phyloP scores from a whole-genome alignment of 1,140 invertebrate genomes.

The Drosophila quadrilineata region DNA sequence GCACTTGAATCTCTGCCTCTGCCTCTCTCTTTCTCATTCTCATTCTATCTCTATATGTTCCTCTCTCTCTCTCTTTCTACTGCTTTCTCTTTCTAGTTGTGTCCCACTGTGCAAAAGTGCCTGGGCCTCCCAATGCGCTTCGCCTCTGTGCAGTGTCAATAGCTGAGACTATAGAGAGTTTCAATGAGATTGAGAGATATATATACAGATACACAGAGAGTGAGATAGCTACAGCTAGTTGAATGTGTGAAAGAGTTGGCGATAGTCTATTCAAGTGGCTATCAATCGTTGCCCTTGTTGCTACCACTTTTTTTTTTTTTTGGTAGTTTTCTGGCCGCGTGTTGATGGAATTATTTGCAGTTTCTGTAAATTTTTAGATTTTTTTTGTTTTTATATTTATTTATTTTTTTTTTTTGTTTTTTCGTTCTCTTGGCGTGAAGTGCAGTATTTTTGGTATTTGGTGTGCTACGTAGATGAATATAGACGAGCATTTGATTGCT shows the following conservation, averaged over 20 bases:
- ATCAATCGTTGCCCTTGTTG: constrained; percentile 73
- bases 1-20: constrained; percentile 30
- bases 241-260: not conserved
- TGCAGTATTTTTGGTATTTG: constrained; percentile 46
- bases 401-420: not conserved
- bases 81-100: constrained; percentile 32
- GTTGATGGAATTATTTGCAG: constrained; percentile 79
- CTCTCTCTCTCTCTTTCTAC: too few relatives aligned
- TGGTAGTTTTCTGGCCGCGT: constrained; percentile 20
- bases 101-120: constrained; percentile 69
- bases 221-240: not conserved
- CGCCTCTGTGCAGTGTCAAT: constrained; percentile 41
- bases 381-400: too few relatives aligned
- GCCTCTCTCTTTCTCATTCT: too few relatives aligned
- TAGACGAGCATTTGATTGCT: constrained; percentile 71
- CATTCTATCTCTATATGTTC: constrained; percentile 3
- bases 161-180: constrained; percentile 4
- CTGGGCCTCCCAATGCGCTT: constrained; percentile 52
- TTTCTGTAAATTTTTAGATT: too few relatives aligned
- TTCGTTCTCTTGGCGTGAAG: constrained; percentile 4
- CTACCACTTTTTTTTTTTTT: constrained; percentile 34
- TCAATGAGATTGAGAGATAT: not conserved
- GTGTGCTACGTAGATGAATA: constrained; percentile 52
- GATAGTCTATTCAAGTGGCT: constrained; percentile 78
- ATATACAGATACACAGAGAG: not conserved